Base-by-base conservation (phyloP, 2,113 vertebrate species). In the Mormoops blainvillei region DNA sequence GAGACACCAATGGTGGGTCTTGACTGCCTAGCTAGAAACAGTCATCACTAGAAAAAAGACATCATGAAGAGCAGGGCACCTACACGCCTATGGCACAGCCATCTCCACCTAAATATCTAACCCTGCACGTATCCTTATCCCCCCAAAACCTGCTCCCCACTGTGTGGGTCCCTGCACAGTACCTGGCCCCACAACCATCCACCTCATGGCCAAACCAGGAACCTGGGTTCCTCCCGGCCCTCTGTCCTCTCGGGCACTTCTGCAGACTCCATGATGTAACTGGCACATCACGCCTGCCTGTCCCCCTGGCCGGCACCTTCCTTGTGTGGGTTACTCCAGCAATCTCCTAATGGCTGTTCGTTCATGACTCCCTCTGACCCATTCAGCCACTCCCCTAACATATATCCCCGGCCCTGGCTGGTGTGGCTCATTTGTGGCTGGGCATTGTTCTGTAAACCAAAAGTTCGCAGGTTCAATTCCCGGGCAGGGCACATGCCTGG, bases 241-340 rank as follows among this genome's bases (percentile, higher is more conserved):
- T n/a, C 31, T 5, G 2, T 19, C 13, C n/a, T 8, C 58, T 3
- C n/a, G 6, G 4, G 52, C 5, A 26, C 26, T 24, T 63, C 24
- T 1, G 8, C 1, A 18, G 52, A 38, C 18, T 41, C 86, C 45
- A 22, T 16, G 11, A 38, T 26, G 11, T 33, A 7, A 4, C 36
- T 2, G 31, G 58, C 45, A 33, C 4, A 18, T 13, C 22, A 0
- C 0, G 22, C 11, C 52, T 54, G 33, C 38, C 38, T 1, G 33
- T 6, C 43, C 56, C 54, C 11, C 38, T 0, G 16, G 80, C 67
- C 41, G n/a, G 33, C 24, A 61, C 31, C 67, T 33, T 92, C 31
- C 43, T 13, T 14, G 1, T 0, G 14, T 48, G 43, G 41, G 22
- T 43, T 28, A 8, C n/a, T 68, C 83, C 38, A 80, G 45, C 48